A percentile compares a stretch with the other conserved stretches of the same genome.
Conservation (phyloP, 2,888 invertebrate genomes). For the Pheosia tremula region DNA sequence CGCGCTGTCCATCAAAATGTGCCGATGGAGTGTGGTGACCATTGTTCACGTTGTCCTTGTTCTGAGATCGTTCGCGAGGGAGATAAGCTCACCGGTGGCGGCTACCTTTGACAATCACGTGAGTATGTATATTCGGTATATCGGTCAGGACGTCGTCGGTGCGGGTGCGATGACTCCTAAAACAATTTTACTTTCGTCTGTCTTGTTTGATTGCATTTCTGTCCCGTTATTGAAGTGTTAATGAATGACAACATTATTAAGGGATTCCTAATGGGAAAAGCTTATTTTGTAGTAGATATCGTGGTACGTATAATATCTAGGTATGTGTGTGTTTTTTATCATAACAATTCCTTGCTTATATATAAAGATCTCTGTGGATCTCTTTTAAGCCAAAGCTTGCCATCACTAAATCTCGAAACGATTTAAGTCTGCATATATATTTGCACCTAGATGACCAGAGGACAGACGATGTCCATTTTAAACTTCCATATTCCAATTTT, state of each 20-base stretch:
- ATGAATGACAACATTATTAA: constrained; percentile 2
- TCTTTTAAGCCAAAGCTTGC: too few species aligned
- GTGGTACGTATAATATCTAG: background rate
- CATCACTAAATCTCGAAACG: too few species aligned
- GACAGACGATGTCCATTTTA: too few species aligned
- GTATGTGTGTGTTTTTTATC: background rate
- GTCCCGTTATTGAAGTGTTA: constrained; percentile 9
- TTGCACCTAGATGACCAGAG: too few species aligned
- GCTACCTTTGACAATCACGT: constrained; percentile 67
- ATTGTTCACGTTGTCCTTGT: constrained; percentile 66
- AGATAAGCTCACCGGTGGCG: constrained; percentile 57
- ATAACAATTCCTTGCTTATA: too few species aligned
- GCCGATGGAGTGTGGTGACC: constrained; percentile 77
- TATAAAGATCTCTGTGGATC: too few species aligned
- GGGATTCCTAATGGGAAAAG: background rate
- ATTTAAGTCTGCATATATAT: too few species aligned
- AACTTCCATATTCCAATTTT: too few species aligned
- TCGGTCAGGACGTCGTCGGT: constrained; percentile 50
- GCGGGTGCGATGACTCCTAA: constrained; percentile 63
- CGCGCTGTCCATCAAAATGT: constrained; percentile 69
- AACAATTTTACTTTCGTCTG: constrained; percentile 78
- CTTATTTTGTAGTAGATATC: background rate
- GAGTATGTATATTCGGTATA: constrained; percentile 50
- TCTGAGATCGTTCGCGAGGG: constrained; percentile 56
- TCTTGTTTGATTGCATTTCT: constrained; percentile 26